Base-by-base conservation (phyloP, 2,888 invertebrate genomes). In the Tetanocera ferruginea region DNA sequence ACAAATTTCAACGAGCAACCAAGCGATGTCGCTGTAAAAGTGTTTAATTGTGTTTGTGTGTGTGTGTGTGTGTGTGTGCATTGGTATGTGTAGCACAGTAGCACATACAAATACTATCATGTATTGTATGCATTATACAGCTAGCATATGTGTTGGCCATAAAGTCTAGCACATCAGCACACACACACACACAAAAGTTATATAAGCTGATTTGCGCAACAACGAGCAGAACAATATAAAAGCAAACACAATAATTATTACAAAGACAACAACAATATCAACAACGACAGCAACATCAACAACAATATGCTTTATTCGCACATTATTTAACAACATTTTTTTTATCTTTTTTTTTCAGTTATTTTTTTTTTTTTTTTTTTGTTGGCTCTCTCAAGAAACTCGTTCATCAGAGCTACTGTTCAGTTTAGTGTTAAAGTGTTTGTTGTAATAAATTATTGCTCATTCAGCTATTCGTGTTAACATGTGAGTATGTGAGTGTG, bases 171-270 rank as follows among this genome's bases (percentile, higher is more conserved):
- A n/a, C 55, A 28, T 34, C 14, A 14, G 1, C 57, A 49, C 57
- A 76, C 62, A 8, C 37, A 60, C n/a, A 1, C 69, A 76, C 49
- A 23, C 51, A 14, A 14, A 31, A 11, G n/a, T n/a, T 31, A 64
- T 25, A 14, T 60, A 60, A 60, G 57, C 57, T 60, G 57, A 60
- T 60, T 60, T 60, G 11, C 57, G 28, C 57, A 60, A 60, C 14
- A 60, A 23, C 57, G 19, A 55, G 6, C n/a, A 55, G 9, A 14
- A 23, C 23, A 60, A 25, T 25, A 60, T 28, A 60, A 19, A 19
- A 23, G 28, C 57, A 60, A 60, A 14, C 23, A 60, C 57, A 60
- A 60, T 23, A 25, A 60, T 28, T 11, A 60, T 19, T 11, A 25
- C 14, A 0, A 9, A 23, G 25, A 25, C 57, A 60, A 60, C 57